Conservation (phyloP, 2,797 vertebrate genomes). For the Mionectes olivaceus region DNA sequence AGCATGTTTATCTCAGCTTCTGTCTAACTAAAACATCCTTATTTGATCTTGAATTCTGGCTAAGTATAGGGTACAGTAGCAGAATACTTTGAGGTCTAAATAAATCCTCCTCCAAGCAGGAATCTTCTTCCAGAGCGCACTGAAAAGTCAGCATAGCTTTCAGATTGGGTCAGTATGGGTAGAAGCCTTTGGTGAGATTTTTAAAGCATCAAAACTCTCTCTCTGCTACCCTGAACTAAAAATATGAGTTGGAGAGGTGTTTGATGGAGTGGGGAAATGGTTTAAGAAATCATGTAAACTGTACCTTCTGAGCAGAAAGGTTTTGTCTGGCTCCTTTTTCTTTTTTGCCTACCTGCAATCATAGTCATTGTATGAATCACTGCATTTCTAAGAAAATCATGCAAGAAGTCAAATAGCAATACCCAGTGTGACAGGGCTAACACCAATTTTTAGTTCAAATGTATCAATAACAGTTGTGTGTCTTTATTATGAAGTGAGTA, state of each 20-base stretch:
- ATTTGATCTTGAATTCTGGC: neutral
- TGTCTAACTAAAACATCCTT: neutral
- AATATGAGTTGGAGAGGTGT: neutral
- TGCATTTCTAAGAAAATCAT: neutral
- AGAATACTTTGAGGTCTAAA: neutral
- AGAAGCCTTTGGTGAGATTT: neutral
- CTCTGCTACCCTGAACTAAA: neutral
- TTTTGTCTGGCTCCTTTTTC: neutral
- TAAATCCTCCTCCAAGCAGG: neutral
- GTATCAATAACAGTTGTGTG: neutral
- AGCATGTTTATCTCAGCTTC: neutral
- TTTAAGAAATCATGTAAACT: neutral
- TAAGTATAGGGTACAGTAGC: neutral
- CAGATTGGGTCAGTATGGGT: neutral
- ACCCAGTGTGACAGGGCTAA: neutral
- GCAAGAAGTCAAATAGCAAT: neutral
- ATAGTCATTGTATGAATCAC: neutral
- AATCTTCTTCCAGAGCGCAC: neutral
- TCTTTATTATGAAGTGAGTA: neutral
- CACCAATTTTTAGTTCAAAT: neutral
- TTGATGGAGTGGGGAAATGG: neutral
- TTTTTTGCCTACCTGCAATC: neutral
- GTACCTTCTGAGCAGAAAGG: neutral
- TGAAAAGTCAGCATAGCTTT: neutral
- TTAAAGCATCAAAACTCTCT: neutral